Evolutionary conservation across 2,797 vertebrate genomes (phyloP), one percentile per base, ranked within the genome.

Genomic region (Kryptolebias ocellatus): DNA sequence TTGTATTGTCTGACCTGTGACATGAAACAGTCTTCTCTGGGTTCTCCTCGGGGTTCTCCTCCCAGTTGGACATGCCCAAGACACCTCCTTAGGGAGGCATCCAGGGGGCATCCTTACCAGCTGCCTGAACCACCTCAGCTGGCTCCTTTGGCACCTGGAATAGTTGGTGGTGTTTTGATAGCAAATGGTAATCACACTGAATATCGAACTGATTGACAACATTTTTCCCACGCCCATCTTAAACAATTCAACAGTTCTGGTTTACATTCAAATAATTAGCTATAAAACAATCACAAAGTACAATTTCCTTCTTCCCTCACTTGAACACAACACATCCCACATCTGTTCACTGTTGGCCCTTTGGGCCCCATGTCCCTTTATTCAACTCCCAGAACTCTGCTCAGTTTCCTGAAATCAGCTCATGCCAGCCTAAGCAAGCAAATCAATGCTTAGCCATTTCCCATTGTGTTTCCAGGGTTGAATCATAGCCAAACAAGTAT

Each of bases 381-480:
- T 65, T 81, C 60, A 71, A 72, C 67, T 65, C 52, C 49, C 69
- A 63, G 28, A 65, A 16, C 31, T 18, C 29, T 51, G 18, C 14
- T 51, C 29, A 34, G 8, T 45, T 49, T n/a, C 28, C n/a, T 16
- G 16, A 71, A 73, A 61, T 72, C 54, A 16, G 67, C 64, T 64
- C 42, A 64, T 72, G 78, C 83, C 83, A 87, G 70, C 77, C 61
- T 71, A 60, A 72, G 72, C 67, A 71, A 72, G 44, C 17, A n/a
- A 81, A 80, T 85, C 72, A 72, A 69, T 55, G 34, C 73, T 80
- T 76, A 18, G 20, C 53, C 58, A 31, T 73, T 60, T 69, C 59
- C 60, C 67, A 86, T 87, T 88, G 83, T 87, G 72, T 85, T 83
- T 71, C 83, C 58, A 53, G 45, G 16, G 17, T 74, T 85, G 80